Base-by-base conservation (phyloP, 2,113 vertebrate species). In the Hippocampus zosterae region DNA sequence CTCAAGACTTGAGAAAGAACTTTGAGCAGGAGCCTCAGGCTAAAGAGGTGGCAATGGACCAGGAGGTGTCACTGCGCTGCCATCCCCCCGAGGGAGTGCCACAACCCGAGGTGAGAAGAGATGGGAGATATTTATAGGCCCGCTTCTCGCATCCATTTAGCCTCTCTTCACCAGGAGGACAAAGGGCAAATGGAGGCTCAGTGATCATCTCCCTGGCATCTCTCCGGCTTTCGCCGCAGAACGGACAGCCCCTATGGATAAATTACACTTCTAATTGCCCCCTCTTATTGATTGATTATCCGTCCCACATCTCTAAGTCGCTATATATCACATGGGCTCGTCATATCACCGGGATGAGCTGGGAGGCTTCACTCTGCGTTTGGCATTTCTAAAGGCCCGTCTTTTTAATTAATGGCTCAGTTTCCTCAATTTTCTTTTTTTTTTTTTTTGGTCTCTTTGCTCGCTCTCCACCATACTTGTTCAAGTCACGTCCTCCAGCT, bases 81-180 rank as follows among this genome's bases (percentile, higher is more conserved):
- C 96, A 95, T 77, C 97, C 97, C 46, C 97, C 97, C 0, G 96
- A 98, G 88, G 97, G 96, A 71, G 92, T 98, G 74, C 97, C 97
- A 52, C 93, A 94, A 0, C 94, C 97, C 0, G 95, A 98, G 95
- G 96, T 99, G 88, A 95, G 94, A 84, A 80, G 53, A 2, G 67
- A 83, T 82, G 81, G 62, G 67, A 70, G 81, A 75, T 86, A 88
- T 88, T 90, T 88, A 84, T 88, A 89, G 84, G 71, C 56, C 53
- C 48, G 12, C 67, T 75, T 84, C 60, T 64, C 60, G 77, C 81
- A 85, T 87, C 68, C 74, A 63, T 81, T 87, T 84, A 86, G 80
- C 78, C 80, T 81, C 86, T 86, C 78, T 66, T 81, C 79, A 67
- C 80, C 72, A 23, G 70, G 56, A 74, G 81, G 74, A 85, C 83